Evolutionary conservation across 2,888 invertebrate genomes (phyloP).

Genomic region (Tenthredo notha): DNA sequence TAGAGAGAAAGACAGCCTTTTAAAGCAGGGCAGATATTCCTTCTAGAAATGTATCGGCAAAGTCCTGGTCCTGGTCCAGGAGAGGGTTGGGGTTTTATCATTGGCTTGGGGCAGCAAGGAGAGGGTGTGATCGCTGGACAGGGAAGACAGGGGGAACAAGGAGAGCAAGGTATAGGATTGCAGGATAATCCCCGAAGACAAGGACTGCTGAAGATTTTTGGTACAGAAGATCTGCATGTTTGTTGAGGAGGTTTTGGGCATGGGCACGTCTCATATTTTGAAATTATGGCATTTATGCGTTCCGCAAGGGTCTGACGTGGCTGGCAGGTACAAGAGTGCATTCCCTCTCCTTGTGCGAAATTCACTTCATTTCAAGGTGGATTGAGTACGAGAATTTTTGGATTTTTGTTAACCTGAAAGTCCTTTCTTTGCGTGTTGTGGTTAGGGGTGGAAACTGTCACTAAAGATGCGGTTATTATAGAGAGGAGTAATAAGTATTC

Average conservation of each 20-base stretch:
- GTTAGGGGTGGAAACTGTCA: neutral
- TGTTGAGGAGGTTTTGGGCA: neutral
- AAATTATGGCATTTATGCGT: constrained; percentile 71
- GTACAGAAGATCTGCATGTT: constrained; percentile 11
- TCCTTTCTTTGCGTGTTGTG: neutral
- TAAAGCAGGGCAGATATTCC: constrained; percentile 60
- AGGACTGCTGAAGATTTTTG: constrained; percentile 51
- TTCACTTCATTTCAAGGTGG: constrained; percentile 30
- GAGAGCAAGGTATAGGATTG: constrained; percentile 6
- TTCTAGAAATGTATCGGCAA: constrained; percentile 61
- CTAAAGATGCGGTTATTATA: neutral
- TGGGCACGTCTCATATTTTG: constrained; percentile 63
- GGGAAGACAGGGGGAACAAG: constrained; percentile 25
- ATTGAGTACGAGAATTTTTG: constrained; percentile 16
- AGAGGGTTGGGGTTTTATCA: constrained; percentile 49
- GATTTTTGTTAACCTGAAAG: constrained; percentile 36
- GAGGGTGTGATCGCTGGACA: constrained; percentile 32
- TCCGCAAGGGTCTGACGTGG: constrained; percentile 62
- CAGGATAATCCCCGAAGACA: constrained; percentile 23
- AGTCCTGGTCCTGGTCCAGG: constrained; percentile 65
- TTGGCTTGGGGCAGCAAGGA: constrained; percentile 5
- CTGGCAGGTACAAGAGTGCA: constrained; percentile 50
- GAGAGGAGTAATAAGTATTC: neutral
- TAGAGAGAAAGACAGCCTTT: constrained; percentile 58
- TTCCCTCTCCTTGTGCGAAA: neutral